Percentiles rank a stretch among this genome's conserved stretches.
Conservation (phyloP, 2,797 vertebrate genomes). For the Myiotriccus ornatus region DNA sequence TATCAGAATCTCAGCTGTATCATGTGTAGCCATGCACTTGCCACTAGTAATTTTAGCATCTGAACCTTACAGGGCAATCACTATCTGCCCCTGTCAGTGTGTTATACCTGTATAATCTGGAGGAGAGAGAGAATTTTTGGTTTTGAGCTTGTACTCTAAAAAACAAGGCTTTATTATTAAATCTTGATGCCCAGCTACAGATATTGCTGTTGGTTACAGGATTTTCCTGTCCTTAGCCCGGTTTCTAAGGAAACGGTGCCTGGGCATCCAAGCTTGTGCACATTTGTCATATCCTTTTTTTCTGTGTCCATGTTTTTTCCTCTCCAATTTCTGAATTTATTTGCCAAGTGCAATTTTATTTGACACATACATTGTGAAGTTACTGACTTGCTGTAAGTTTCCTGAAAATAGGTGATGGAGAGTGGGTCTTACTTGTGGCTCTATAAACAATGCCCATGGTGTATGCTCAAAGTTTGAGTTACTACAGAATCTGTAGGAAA, state of each 20-base stretch:
- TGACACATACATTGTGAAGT: not conserved
- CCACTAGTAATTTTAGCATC: not conserved
- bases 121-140: not conserved
- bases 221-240: conserved; percentile 12
- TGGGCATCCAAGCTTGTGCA: not conserved
- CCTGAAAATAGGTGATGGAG: not conserved
- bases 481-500: not conserved
- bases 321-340: not conserved
- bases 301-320: not conserved
- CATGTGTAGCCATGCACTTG: not conserved
- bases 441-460: not conserved
- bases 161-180: not conserved
- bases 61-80: not conserved
- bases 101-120: not conserved
- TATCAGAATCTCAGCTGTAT: not conserved
- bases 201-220: not conserved
- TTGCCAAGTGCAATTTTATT: conserved; percentile 5
- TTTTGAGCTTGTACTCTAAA: not conserved
- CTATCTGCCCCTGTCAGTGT: not conserved
- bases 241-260: conserved; percentile 27
- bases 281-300: not conserved
- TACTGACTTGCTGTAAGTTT: not conserved
- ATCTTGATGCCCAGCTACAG: not conserved
- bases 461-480: not conserved
- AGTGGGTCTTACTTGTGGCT: not conserved